Conservation (phyloP, 2,888 invertebrate genomes). For the Beris morrisii region DNA sequence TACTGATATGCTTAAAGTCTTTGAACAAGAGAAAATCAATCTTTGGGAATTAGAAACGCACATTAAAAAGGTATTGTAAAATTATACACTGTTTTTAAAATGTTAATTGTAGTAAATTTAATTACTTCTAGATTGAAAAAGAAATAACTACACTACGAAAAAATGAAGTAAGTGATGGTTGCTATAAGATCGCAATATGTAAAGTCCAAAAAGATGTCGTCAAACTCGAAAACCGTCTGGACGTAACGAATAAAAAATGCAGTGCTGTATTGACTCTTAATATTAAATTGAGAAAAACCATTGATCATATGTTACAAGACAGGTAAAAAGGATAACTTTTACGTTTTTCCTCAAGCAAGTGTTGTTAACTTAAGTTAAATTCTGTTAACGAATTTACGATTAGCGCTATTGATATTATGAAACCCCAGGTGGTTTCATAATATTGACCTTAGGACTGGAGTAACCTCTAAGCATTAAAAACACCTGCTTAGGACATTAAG, state of each 20-base stretch:
- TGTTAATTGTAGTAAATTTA: background rate
- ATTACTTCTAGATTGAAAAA: constrained; percentile 48
- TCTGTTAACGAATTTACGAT: no score
- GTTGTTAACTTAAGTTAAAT: background rate
- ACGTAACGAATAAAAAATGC: constrained; percentile 75
- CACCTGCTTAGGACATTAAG: no score
- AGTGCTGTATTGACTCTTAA: constrained; percentile 76
- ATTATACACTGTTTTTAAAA: background rate
- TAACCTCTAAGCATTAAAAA: no score
- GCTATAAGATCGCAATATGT: constrained; percentile 54
- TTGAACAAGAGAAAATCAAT: constrained; percentile 50
- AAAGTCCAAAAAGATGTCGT: constrained; percentile 59
- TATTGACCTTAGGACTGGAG: no score
- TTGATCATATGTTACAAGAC: constrained; percentile 80
- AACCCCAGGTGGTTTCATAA: no score
- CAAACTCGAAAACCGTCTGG: constrained; percentile 73
- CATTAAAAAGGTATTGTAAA: constrained; percentile 51
- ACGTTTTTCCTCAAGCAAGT: background rate
- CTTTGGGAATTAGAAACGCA: constrained; percentile 59
- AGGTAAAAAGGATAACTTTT: constrained; percentile 56
- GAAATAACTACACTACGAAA: constrained; percentile 51
- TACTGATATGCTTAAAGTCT: constrained; percentile 42
- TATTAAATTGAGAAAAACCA: constrained; percentile 71
- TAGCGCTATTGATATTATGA: no score
- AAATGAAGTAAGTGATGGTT: constrained; percentile 59